Evolutionary conservation across 2,888 invertebrate genomes (phyloP).

Genomic region (Torymus texanus): DNA sequence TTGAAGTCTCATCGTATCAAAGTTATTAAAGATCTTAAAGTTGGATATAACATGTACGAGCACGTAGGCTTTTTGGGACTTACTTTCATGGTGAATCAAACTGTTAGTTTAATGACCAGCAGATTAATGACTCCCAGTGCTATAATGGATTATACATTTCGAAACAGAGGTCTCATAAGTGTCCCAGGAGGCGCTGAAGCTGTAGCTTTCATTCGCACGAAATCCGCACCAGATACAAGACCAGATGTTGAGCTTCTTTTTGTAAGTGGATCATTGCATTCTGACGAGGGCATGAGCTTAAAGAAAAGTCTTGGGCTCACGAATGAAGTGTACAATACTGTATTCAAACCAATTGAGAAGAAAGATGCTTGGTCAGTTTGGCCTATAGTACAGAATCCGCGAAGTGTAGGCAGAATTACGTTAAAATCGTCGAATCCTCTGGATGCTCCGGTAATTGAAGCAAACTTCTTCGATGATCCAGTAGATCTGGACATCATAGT

Average conservation of each 20-base stretch:
- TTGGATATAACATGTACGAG: conserved; percentile 83
- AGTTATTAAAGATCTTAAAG: conserved; percentile 78
- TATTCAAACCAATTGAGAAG: conserved; percentile 74
- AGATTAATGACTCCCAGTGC: conserved; percentile 6
- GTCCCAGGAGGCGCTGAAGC: conserved; percentile 83
- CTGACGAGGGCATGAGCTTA: conserved; percentile 75
- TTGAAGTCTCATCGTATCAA: conserved; percentile 78
- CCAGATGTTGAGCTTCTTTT: conserved; percentile 76
- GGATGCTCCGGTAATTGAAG: conserved; percentile 84
- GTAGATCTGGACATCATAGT: conserved; percentile 72
- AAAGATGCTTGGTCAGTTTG: conserved; percentile 77
- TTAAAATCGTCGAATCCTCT: conserved; percentile 84
- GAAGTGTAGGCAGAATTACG: conserved; percentile 81
- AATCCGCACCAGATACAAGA: conserved; percentile 70
- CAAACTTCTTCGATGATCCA: conserved; percentile 86
- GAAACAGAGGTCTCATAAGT: conserved; percentile 76
- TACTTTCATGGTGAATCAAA: conserved; percentile 77
- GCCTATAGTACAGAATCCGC: conserved; percentile 84
- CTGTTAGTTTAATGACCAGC: conserved; percentile 53
- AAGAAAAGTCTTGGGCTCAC: conserved; percentile 68
- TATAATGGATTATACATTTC: no score
- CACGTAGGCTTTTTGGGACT: conserved; percentile 81
- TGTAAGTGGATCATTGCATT: conserved; percentile 75
- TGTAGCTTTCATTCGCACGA: conserved; percentile 79
- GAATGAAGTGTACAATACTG: conserved; percentile 72